Evolutionary conservation across 2,113 vertebrate species (phyloP).

Genomic region (Tetrax tetrax): DNA sequence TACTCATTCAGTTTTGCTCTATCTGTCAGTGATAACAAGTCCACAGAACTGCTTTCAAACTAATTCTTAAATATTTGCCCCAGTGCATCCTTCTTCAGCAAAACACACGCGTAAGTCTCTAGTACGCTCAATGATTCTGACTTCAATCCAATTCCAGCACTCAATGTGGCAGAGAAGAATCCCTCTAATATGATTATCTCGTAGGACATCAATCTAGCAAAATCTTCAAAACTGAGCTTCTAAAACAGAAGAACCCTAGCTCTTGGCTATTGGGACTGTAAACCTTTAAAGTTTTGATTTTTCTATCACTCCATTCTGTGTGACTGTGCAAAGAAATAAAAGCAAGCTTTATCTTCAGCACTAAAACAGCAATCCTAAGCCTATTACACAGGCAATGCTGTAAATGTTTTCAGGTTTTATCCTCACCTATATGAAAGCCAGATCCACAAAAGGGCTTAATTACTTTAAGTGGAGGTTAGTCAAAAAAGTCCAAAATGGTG

Average conservation of each 20-base stretch:
- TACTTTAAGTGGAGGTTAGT: neutral
- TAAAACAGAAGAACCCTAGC: neutral
- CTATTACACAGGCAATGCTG: neutral
- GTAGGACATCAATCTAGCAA: neutral
- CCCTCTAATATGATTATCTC: constrained; percentile 14
- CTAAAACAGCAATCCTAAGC: neutral
- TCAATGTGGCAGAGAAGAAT: neutral
- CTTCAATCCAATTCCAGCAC: neutral
- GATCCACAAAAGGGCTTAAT: constrained; percentile 22
- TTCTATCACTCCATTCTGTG: neutral
- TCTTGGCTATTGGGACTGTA: neutral
- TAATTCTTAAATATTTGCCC: neutral
- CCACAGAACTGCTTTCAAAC: neutral
- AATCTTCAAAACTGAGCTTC: neutral
- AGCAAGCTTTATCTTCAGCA: neutral
- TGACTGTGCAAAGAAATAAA: neutral
- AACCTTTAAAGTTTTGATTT: neutral
- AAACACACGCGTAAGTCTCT: neutral
- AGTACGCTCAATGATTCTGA: neutral
- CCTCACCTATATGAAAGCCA: neutral
- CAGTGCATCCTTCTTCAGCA: neutral
- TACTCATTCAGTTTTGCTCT: neutral
- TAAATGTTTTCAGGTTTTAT: constrained; percentile 6
- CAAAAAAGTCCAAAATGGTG: neutral
- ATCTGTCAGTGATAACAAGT: neutral